Base-by-base conservation (phyloP, 1,140 invertebrate genomes). In the Eupeodes corollae region DNA sequence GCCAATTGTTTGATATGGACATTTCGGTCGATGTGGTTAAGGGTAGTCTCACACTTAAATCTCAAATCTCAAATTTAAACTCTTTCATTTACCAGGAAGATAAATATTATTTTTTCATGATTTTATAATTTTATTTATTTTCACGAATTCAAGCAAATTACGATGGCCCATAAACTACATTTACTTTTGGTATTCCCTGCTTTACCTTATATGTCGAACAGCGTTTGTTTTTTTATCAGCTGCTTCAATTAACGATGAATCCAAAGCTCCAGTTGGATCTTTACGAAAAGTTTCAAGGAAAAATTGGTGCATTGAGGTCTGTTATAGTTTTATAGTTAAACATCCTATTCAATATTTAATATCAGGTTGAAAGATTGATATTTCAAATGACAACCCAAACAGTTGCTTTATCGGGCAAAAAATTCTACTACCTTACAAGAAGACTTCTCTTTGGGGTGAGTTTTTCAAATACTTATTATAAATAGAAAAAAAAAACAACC, bases 371-470 rank as follows among this genome's bases (percentile, higher is more conserved):
- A 49, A 47, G 62, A 13, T 51, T 67, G 13, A 62, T 60, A 44
- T 63, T 63, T 41, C 59, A 67, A 45, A 66, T 66, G 60, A 55
- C 61, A 26, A 63, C 63, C 8, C 58, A 66, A 40, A 59, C 53
- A 0, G 57, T 80, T 12, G 76, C 75, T 8, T 59, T 81, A 16
- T 78, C 77, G 2, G 79, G 79, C 32, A 76, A 76, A 61, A 79
- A 79, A 47, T 80, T 80, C 54, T 81, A 80, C 47, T 75, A 72
- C 12, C 71, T 81, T 10, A 79, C 77, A 0, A 71, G 78, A 26
- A 71, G 74, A 3, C 69, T 79, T 6, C 71, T 80, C 44, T 67
- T 80, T 48, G 77, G 77, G 50, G 78, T 79, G 67, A 64, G 69
- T 70, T 42, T 37, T 19, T 39, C 75, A 67, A 63, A 61, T 62